A percentile compares a stretch with the other conserved stretches of the same genome.
phyloP scores from a whole-genome alignment of 2,888 invertebrate genomes.

The Polietes domitor region DNA sequence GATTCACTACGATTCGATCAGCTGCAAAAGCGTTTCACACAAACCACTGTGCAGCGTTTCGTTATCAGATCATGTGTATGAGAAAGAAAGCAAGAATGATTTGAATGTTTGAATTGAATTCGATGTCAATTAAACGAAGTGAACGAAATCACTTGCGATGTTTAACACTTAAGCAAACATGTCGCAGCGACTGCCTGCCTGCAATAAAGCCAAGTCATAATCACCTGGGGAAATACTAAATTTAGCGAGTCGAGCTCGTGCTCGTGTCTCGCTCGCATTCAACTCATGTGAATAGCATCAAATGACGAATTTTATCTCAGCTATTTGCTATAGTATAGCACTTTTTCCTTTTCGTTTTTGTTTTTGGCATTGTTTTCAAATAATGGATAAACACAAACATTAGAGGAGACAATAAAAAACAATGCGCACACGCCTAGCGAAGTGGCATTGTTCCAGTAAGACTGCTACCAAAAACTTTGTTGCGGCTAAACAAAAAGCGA shows the following conservation, averaged over 20 bases:
- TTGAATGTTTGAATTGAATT: not conserved
- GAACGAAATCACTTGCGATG: conserved; percentile 47
- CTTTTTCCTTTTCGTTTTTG: no score
- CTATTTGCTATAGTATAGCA: not conserved
- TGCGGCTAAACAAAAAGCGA: not conserved
- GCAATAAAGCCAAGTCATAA: not conserved
- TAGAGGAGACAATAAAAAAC: not conserved
- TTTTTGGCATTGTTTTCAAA: not conserved
- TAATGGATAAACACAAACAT: not conserved
- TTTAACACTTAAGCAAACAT: conserved; percentile 61
- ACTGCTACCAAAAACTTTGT: not conserved
- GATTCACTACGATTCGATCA: no score
- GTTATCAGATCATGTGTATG: not conserved
- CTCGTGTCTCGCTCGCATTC: conserved; percentile 4
- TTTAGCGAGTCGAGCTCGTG: not conserved
- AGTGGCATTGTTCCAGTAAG: not conserved
- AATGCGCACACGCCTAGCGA: not conserved
- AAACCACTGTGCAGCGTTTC: not conserved
- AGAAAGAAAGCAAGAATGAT: not conserved
- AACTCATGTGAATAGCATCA: conserved; percentile 20
- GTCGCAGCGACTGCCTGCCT: not conserved
- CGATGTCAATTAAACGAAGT: not conserved
- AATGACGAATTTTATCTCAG: conserved; percentile 22
- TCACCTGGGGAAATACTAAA: not conserved
- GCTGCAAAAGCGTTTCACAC: not conserved